Base-by-base conservation (phyloP, 2,113 vertebrate species). In the Poicephalus gulielmi region DNA sequence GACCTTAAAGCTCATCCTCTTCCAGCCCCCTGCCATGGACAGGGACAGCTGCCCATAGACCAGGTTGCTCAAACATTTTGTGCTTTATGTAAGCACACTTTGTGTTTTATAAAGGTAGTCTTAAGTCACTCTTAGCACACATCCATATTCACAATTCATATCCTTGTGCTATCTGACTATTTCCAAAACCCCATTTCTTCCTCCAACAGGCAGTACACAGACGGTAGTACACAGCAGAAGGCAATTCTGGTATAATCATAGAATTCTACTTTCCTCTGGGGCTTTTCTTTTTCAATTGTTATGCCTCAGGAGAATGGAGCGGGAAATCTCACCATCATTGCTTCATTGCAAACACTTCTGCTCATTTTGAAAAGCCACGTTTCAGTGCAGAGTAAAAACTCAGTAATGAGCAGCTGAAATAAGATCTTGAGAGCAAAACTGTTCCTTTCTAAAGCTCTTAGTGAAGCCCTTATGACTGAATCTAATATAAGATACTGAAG, bases 401-500 rank as follows among this genome's bases (percentile, higher is more conserved):
- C 83, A 55, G 31, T n/a, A 66, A 57, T 64, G 66, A 80, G 69
- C 49, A 93, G 83, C 39, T 78, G 75, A 89, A 90, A 81, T 53
- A 92, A 93, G 88, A 43, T 94, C n/a, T 83, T 93, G 30, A 59
- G 63, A 69, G 57, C 30, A 93, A 86, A 87, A 75, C 43, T 50
- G 53, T 66, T 93, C 3, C 44, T 81, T 94, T 81, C 85, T 79
- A 71, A 92, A 86, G n/a, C 39, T 71, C 74, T 76, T 62, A 80
- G n/a, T n/a, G 60, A 92, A 92, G 75, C 33, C 60, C 67, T 88
- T 92, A 55, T 70, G 50, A 85, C 69, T 82, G 91, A 92, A 94
- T 89, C 59, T 53, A 11, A 6, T 60, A 71, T 25, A 35, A 87
- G 68, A 95, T 80, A 50, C 59, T 82, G 16, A 85, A 93, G 17